Evolutionary conservation across 2,888 invertebrate species (phyloP), one percentile per base, ranked within the genome.

Genomic region (Geotrupes spiniger): DNA sequence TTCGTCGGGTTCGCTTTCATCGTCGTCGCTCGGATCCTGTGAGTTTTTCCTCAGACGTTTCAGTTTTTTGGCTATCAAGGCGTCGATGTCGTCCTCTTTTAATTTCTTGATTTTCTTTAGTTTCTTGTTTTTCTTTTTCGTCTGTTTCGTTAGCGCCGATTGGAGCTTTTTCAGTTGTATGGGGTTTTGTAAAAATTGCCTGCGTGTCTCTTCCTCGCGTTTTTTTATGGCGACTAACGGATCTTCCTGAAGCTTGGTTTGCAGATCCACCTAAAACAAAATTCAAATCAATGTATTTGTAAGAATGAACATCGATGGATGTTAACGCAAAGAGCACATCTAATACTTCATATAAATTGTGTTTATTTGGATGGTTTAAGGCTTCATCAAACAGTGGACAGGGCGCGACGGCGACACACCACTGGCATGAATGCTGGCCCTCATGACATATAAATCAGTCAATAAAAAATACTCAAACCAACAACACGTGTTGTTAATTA

Each of bases 191-290:
- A 97, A 71, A 26, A 97, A 76, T 49, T 90, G 87, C 49, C 86
- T 84, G 29, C 89, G 77, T 0, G 89, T 87, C 65, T 96, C 94
- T 67, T 93, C 84, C 74, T 96, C 95, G 45, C 89, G 82, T 65
- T 92, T 89, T 63, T 88, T 90, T 4, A 97, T 95, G 2, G 88
- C 80, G 66, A 92, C 84, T 28, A 97, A 72, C 0, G 97, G 97
- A 77, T 97, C 97, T 72, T 97, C 96, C 67, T 94, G 83, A 53
- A 94, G 79, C 74, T 96, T 96, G 12, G 92, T 82, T 36, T 83
- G 85, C 63, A 94, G 77, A 70, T 96, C 95, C 8, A 94, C 89
- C 74, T 91, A 86, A 43, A 84, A 80, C 17, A 51, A 50, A 25
- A 51, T 21, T 21, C 21, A 21, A 21, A n/a, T n/a, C n/a, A n/a